Conservation (phyloP, 2,888 invertebrate species). For the Gonocerus acuteangulatus region DNA sequence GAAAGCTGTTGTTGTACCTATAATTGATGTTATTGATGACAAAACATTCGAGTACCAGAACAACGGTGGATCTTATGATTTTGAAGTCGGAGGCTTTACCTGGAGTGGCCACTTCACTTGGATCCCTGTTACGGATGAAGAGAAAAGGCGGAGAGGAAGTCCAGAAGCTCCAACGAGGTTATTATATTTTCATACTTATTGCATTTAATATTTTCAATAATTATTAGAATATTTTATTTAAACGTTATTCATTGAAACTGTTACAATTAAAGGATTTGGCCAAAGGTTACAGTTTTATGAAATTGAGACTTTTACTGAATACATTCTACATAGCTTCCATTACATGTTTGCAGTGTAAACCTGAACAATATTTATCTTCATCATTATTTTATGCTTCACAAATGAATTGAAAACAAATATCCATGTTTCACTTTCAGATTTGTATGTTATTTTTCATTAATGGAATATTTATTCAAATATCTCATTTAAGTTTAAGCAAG, state of each 20-base stretch:
- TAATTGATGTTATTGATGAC: constrained; percentile 89
- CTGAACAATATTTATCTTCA: too few species aligned
- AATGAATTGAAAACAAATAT: too few species aligned
- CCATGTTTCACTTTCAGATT: too few species aligned
- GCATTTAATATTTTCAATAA: background rate
- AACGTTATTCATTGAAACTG: background rate
- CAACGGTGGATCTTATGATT: constrained; percentile 42
- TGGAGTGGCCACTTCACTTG: constrained; percentile 92
- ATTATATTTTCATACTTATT: constrained; percentile 32
- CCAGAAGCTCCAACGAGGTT: constrained; percentile 58
- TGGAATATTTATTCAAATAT: too few species aligned
- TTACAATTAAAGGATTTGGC: background rate
- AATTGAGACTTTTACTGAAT: background rate
- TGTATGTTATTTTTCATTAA: too few species aligned
- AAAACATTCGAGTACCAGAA: constrained; percentile 66
- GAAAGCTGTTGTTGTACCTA: constrained; percentile 79
- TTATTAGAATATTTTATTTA: background rate
- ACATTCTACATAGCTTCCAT: too few species aligned
- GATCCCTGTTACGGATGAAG: constrained; percentile 66
- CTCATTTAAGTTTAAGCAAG: too few species aligned
- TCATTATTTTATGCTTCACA: too few species aligned
- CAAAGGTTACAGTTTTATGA: background rate
- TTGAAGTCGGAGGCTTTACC: constrained; percentile 68
- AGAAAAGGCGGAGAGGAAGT: constrained; percentile 53
- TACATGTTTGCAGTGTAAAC: too few species aligned